phyloP scores from a whole-genome alignment of 2,797 vertebrate genomes.

The Sus cebifrons region DNA sequence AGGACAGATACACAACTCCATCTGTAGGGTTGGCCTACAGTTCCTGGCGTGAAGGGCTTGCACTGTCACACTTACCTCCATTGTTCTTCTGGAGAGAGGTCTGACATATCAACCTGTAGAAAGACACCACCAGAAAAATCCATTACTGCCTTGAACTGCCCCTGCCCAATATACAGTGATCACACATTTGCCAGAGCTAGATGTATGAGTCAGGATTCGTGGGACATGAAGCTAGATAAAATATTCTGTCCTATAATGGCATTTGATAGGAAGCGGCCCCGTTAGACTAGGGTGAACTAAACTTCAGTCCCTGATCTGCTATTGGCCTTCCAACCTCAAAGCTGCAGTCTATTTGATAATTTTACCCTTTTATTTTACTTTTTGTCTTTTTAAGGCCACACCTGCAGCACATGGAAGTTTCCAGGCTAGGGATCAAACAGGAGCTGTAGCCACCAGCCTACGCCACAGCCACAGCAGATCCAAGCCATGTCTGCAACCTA shows the following conservation, averaged over 20 bases:
- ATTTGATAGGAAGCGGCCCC: neutral
- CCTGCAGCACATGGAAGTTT: too few relatives aligned
- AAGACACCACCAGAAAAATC: conserved; percentile 47
- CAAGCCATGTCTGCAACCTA: too few relatives aligned
- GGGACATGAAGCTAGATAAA: conserved; percentile 33
- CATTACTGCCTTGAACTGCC: neutral
- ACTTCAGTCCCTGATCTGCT: neutral
- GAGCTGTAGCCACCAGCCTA: too few relatives aligned
- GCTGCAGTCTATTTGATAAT: conserved; percentile 17
- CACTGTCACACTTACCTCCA: conserved; percentile 94
- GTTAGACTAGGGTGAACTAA: neutral
- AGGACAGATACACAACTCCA: neutral
- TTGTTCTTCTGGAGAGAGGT: conserved; percentile 97
- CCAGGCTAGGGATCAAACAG: too few relatives aligned
- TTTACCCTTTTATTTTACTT: neutral
- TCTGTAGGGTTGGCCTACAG: neutral
- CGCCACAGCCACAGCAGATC: too few relatives aligned
- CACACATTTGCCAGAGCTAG: conserved; percentile 42
- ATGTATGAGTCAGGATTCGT: conserved; percentile 50
- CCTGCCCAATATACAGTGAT: conserved; percentile 20
- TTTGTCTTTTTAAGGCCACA: too few relatives aligned
- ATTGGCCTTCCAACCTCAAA: conserved; percentile 39
- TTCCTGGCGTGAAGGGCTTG: neutral
- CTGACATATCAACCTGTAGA: conserved; percentile 94
- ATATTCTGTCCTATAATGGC: neutral